phyloP scores from a whole-genome alignment of 2,797 vertebrate species.

The Macrochelys suwanniensis region DNA sequence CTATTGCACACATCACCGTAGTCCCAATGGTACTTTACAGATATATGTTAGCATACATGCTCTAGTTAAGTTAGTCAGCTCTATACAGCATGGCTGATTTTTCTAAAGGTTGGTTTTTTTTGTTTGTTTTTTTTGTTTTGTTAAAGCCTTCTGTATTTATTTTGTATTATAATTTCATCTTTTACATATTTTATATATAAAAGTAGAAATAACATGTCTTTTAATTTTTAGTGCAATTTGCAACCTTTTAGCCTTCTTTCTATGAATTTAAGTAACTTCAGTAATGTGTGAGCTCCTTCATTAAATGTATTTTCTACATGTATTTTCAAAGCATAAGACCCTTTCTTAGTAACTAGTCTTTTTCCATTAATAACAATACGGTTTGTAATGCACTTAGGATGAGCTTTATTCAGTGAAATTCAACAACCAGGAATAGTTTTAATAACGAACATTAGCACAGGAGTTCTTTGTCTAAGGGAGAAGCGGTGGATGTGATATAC shows the following conservation, averaged over 20 bases:
- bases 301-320: neutral
- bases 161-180: neutral
- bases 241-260: neutral
- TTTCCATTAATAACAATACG: neutral
- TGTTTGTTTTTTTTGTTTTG: neutral
- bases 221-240: neutral
- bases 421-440: neutral
- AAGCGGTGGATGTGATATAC: too few species aligned
- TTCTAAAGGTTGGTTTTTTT: neutral
- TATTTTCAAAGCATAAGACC: neutral
- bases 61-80: neutral
- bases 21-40: neutral
- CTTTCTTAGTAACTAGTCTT: neutral
- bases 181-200: neutral
- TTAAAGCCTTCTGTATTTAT: neutral
- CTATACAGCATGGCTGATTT: neutral
- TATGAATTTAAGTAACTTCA: neutral
- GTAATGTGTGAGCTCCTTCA: neutral
- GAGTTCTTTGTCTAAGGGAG: neutral
- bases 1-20: neutral
- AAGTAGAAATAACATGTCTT: neutral
- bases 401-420: neutral
- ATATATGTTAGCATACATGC: neutral
- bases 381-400: neutral
- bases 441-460: neutral